These are phyloP conservation scores for Capricornis sumatraensis DNA, from an alignment of 2,113 vertebrate species.

Conservation along the genomic window DNA sequence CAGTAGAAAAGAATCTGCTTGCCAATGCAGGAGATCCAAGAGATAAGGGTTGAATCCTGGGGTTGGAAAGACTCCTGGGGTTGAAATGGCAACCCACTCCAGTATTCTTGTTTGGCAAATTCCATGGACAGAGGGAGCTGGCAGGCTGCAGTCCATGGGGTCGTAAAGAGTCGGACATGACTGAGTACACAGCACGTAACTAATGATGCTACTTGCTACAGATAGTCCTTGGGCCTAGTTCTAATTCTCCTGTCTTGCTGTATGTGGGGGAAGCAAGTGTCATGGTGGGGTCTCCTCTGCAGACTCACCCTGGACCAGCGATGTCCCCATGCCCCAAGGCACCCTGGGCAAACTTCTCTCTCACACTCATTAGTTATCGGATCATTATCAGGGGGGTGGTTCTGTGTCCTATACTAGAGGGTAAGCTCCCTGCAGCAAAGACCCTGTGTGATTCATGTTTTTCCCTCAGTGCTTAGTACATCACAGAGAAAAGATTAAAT, in stretches of 20 bases:
- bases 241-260: background rate
- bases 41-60: background rate
- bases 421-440: background rate
- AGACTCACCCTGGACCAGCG: background rate
- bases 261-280: background rate
- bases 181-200: background rate
- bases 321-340: background rate
- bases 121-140: background rate
- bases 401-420: background rate
- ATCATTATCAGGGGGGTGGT: accelerated
- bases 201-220: background rate
- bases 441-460: background rate
- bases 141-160: background rate
- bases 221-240: background rate
- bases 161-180: background rate
- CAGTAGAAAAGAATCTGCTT: background rate
- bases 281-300: background rate
- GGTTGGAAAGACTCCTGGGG: background rate
- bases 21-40: background rate
- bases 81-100: background rate
- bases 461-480: background rate
- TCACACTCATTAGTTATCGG: background rate
- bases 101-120: background rate
- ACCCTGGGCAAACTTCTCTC: background rate
- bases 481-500: background rate